Evolutionary conservation across 2,797 vertebrate genomes (phyloP), one percentile per base, ranked within the genome.

Genomic region (Oceanodroma leucorhoa): DNA sequence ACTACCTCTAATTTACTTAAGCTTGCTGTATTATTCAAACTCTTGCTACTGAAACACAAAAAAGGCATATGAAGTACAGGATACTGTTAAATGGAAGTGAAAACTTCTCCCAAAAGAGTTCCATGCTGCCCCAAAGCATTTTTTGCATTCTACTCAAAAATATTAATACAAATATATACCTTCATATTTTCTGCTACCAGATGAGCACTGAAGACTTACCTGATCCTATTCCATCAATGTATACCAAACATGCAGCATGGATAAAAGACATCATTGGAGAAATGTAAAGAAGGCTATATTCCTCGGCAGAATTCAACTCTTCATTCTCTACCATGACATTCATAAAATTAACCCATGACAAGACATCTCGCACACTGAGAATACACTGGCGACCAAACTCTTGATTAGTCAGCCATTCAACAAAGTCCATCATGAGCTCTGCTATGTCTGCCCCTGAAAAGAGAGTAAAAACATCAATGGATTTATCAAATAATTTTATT

Each of bases 321-420:
- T 98, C 97, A 54, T 97, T 94, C 94, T 98, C 95, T 5, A 97
- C 98, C 96, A 99, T 98, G 5, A 92, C 89, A 81, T 99, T 99
- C 96, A 99, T 98, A 96, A 99, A 99, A 97, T 98, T 96, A 55
- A 99, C 99, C 99, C 99, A 99, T 0, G 99, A 99, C 91, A 99
- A 97, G 92, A 99, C 82, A 75, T 99, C 99, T 96, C 99, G 97
- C 65, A 99, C 98, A 17, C 99, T 99, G 70, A 99, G 96, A 91
- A 99, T 98, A 97, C 99, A 99, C 45, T 98, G 98, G 4, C 97
- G 98, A 32, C 99, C 99, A 69, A 99, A 99, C 65, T 99, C 99
- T 95, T 99, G 99, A 65, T 94, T 98, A 43, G 96, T 98, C 83
- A 99, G 98, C 99, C 99, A 99, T 75, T 99, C 98, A 54, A 99